Evolutionary conservation across 2,113 vertebrate species (phyloP).

Genomic region (Ochotona curzoniae): DNA sequence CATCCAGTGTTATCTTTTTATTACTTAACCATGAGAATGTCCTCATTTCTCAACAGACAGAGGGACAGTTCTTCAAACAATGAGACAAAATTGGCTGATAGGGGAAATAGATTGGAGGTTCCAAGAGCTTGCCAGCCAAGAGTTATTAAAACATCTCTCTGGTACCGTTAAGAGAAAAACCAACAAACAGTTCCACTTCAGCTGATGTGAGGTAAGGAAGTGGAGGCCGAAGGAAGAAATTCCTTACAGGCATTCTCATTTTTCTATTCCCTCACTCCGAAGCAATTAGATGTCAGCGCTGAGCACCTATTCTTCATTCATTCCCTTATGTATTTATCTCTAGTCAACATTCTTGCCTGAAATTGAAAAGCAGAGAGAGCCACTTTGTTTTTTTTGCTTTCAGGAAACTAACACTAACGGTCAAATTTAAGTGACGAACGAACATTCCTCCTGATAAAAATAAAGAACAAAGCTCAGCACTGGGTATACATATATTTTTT

Average conservation of each 20-base stretch:
- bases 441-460: constrained; percentile 69
- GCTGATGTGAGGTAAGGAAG: constrained; percentile 6
- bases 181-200: constrained; percentile 72
- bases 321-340: constrained; percentile 66
- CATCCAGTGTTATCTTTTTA: constrained; percentile 68
- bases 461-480: constrained; percentile 49
- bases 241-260: constrained; percentile 78
- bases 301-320: constrained; percentile 79
- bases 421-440: constrained; percentile 72
- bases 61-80: constrained; percentile 69
- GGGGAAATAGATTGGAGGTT: constrained; percentile 58
- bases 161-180: constrained; percentile 79
- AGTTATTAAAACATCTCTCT: constrained; percentile 80
- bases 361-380: constrained; percentile 71
- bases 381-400: constrained; percentile 51
- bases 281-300: constrained; percentile 82
- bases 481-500: background rate
- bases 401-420: constrained; percentile 59
- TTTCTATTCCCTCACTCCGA: constrained; percentile 79
- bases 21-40: constrained; percentile 73
- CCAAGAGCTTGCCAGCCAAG: constrained; percentile 69
- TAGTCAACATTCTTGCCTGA: constrained; percentile 73
- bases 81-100: constrained; percentile 73
- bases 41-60: constrained; percentile 75
- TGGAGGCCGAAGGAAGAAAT: constrained; percentile 69